Evolutionary conservation across 2,888 invertebrate species (phyloP).

Genomic region (Argynnis bischoffii): DNA sequence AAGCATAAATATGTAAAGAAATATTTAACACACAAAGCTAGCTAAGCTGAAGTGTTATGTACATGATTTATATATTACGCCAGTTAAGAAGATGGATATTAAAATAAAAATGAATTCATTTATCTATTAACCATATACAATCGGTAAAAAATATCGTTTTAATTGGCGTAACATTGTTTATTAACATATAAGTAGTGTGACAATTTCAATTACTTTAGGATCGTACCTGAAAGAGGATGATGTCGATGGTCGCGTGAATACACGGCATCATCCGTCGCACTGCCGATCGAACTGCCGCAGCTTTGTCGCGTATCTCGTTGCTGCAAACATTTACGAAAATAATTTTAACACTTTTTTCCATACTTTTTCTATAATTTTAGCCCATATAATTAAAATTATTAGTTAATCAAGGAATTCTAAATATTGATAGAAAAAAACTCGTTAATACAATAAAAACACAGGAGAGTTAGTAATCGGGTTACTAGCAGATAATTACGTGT

Average conservation of each 20-base stretch:
- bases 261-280: conserved; percentile 69
- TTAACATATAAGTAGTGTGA: background rate
- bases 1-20: conserved; percentile 18
- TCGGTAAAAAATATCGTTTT: background rate
- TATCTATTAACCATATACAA: too few species aligned
- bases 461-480: background rate
- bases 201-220: too few species aligned
- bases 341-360: too few species aligned
- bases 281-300: conserved; percentile 74
- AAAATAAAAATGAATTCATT: background rate
- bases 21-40: conserved; percentile 21
- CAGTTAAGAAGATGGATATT: background rate
- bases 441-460: conserved; percentile 3
- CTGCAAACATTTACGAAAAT: conserved; percentile 36
- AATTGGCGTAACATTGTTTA: conserved; percentile 1
- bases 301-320: conserved; percentile 74
- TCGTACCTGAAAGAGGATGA: conserved; percentile 68
- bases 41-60: conserved; percentile 15
- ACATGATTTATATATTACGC: background rate
- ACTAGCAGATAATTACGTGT: background rate
- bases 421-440: background rate
- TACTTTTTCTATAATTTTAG: background rate
- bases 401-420: background rate
- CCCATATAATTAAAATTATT: background rate
- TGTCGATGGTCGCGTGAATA: conserved; percentile 70